These are phyloP conservation scores for Caranx ignobilis DNA, from an alignment of 2,113 vertebrate species.

Conservation along the genomic window DNA sequence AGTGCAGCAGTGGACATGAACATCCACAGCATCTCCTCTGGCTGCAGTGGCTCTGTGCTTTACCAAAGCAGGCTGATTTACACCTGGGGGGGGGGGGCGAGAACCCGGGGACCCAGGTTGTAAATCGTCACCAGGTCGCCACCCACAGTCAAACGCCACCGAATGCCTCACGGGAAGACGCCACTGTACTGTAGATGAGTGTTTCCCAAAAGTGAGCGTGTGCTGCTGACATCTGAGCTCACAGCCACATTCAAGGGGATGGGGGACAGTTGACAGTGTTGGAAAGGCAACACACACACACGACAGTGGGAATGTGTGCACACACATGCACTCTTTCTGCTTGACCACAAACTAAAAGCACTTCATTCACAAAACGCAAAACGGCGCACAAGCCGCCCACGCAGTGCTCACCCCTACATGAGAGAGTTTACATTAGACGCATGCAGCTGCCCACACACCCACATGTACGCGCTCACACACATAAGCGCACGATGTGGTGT, in stretches of 20 bases:
- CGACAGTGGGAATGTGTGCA: not conserved
- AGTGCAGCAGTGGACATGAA: conserved; percentile 77
- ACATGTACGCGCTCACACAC: conserved; percentile 12
- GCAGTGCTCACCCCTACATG: conserved; percentile 41
- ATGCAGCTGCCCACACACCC: conserved; percentile 64
- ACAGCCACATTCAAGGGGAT: conserved; percentile 13
- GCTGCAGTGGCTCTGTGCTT: conserved; percentile 58
- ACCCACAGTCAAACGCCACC: conserved; percentile 49
- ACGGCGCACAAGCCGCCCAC: conserved; percentile 47
- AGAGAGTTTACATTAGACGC: conserved; percentile 66
- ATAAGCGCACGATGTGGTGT: conserved; percentile 16
- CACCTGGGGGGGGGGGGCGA: conserved; percentile 10
- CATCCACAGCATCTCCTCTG: conserved; percentile 62
- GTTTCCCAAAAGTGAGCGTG: conserved; percentile 63
- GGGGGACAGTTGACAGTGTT: conserved; percentile 8
- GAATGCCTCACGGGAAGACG: conserved; percentile 37
- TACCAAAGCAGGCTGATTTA: conserved; percentile 51
- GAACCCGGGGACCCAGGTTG: conserved; percentile 47
- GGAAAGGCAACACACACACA: conserved; percentile 26
- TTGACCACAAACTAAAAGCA: conserved; percentile 39
- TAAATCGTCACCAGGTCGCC: conserved; percentile 64
- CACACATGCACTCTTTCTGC: conserved; percentile 17
- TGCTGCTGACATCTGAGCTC: conserved; percentile 27
- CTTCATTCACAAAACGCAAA: conserved; percentile 61
- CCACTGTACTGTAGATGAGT: conserved; percentile 33